These are phyloP conservation scores for Vanessa atalanta DNA, from an alignment of 1,140 invertebrate genomes.

Conservation along the genomic window DNA sequence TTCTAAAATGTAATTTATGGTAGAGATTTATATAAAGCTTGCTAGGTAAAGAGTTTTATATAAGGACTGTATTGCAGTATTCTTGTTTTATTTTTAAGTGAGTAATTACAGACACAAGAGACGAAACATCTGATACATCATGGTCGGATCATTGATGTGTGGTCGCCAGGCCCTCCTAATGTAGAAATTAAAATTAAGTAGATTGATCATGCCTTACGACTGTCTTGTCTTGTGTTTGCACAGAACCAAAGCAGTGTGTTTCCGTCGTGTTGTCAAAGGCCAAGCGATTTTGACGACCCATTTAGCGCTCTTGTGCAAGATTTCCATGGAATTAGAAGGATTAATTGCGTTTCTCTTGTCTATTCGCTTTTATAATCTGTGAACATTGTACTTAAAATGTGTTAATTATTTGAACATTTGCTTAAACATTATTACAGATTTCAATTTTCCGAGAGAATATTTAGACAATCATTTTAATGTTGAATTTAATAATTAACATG, in stretches of 20 bases:
- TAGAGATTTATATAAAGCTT: no score
- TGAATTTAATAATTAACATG: neutral
- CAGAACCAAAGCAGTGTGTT: conserved; percentile 4
- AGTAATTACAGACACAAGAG: no score
- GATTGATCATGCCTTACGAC: neutral
- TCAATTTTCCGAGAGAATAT: neutral
- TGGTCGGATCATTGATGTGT: no score
- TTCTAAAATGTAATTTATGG: no score
- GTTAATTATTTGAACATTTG: conserved; percentile 7
- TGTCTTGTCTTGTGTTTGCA: conserved; percentile 4
- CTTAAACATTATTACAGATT: neutral
- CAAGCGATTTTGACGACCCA: conserved; percentile 40
- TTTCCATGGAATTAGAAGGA: conserved; percentile 37
- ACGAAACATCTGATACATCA: no score
- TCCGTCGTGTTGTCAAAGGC: conserved; percentile 36
- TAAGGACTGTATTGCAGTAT: no score
- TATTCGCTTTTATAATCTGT: neutral
- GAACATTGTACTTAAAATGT: conserved; percentile 19
- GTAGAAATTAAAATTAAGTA: no score
- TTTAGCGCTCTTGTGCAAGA: conserved; percentile 37
- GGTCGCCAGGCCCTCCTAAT: no score
- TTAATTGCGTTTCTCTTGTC: conserved; percentile 31
- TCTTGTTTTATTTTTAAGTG: no score
- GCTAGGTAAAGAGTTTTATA: no score
- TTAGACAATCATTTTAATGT: neutral